Percentiles rank a stretch among this genome's conserved stretches.
Conservation (phyloP, 2,888 invertebrate species). For the Meandrusa payeni region DNA sequence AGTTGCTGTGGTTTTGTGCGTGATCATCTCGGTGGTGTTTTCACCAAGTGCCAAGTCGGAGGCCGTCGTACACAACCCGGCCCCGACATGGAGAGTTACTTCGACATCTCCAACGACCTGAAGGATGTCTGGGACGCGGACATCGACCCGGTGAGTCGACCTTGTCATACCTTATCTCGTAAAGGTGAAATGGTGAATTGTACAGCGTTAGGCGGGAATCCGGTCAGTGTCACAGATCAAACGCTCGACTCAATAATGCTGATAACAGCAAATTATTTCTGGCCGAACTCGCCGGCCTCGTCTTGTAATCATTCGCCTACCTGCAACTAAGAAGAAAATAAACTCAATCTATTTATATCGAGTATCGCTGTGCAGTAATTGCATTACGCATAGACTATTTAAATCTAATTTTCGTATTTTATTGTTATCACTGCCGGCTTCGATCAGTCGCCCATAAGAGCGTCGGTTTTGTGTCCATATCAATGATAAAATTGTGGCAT, state of each 20-base stretch:
- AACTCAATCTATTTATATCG: constrained; percentile 36
- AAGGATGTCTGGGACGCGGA: constrained; percentile 92
- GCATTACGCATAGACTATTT: constrained; percentile 23
- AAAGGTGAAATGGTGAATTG: constrained; percentile 32
- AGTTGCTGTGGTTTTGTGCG: constrained; percentile 62
- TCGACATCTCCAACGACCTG: constrained; percentile 87
- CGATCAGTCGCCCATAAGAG: constrained; percentile 10
- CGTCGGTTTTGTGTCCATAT: constrained; percentile 6
- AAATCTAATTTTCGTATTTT: constrained; percentile 13
- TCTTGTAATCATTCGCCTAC: constrained; percentile 49
- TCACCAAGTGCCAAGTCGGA: constrained; percentile 54
- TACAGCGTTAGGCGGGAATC: constrained; percentile 6
- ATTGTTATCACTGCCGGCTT: constrained; percentile 8
- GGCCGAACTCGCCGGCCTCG: constrained; percentile 36
- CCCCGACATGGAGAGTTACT: constrained; percentile 86
- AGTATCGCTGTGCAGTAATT: constrained; percentile 26
- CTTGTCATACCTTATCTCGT: constrained; percentile 51
- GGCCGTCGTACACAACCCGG: constrained; percentile 57
- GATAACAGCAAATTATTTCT: constrained; percentile 36
- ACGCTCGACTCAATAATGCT: constrained; percentile 31
- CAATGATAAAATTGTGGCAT: constrained; percentile 11
- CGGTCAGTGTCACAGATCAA: constrained; percentile 26
- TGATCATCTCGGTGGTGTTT: constrained; percentile 47
- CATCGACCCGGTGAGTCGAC: constrained; percentile 89
- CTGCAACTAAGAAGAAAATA: constrained; percentile 44